Evolutionary conservation across 2,888 invertebrate species (phyloP), one percentile per base, ranked within the genome.

Genomic region (Nephrocerus scutellatus): DNA sequence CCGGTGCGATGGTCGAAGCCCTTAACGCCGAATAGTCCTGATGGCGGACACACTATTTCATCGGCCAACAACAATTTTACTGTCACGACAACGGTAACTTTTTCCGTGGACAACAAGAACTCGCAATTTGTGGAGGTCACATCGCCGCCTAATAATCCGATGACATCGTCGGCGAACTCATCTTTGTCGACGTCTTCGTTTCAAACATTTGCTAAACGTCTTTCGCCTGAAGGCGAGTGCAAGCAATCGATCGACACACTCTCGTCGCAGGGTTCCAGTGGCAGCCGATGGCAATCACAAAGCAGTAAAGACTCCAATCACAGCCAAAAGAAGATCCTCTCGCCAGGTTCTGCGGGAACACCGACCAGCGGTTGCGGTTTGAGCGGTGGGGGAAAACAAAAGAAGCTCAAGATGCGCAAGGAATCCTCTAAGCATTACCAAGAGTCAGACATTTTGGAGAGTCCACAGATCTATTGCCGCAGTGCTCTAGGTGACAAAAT

Each of bases 401-500:
- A 46, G 46, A 74, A 49, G 61, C 72, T 63, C 51, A 75, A 58
- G 38, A 57, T 54, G 7, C 73, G 77, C 56, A 82, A 82, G 70
- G 63, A 66, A 40, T 72, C 77, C 59, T 80, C 82, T 52, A 79
- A 73, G 59, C 82, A 82, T 67, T 82, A 82, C 64, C 80, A 82
- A 71, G 84, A 84, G 60, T 86, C 86, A 13, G 86, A 88, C 60
- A 87, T 88, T 44, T 70, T 88, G 49, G 88, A 88, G 65, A 85
- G 87, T 36, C 83, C 83, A 21, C 80, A 80, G 46, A 74, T 82
- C 35, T 90, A 90, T 59, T 90, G 85, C 61, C 75, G 85, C 53
- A 90, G 90, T 66, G 84, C 85, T 2, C 74, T 92, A 21, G 84
- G 86, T 46, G 93, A 93, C 62, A 92, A 92, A 71, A 82, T 87